These are phyloP conservation scores for Oryzias dopingdopingensis DNA, from an alignment of 2,797 vertebrate genomes.

Conservation along the genomic window DNA sequence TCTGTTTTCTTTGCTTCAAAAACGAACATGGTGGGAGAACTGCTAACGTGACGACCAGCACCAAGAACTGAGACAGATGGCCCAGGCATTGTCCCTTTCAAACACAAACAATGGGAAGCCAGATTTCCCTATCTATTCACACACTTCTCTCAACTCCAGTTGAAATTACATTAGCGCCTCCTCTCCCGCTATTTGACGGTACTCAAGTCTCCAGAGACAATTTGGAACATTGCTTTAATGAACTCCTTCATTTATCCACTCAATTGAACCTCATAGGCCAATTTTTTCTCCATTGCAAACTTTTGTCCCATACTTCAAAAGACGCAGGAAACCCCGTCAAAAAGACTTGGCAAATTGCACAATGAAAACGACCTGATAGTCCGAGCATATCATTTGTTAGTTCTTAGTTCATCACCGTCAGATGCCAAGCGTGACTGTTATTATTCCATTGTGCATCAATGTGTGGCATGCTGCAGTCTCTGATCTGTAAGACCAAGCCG, in stretches of 20 bases:
- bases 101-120: slow-evolving; percentile 45
- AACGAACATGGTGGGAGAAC: slow-evolving; percentile 42
- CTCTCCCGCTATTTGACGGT: slow-evolving; percentile 8
- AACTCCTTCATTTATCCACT: slow-evolving; percentile 58
- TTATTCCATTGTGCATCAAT: slow-evolving; percentile 44
- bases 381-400: slow-evolving; percentile 39
- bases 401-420: slow-evolving; percentile 32
- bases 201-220: slow-evolving; percentile 31
- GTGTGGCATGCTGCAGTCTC: slow-evolving; percentile 47
- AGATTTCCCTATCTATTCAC: slow-evolving; percentile 55
- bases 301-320: slow-evolving; percentile 48
- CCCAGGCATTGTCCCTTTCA: slow-evolving; percentile 20
- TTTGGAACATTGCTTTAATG: slow-evolving; percentile 43
- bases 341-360: slow-evolving; percentile 34
- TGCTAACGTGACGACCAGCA: slow-evolving; percentile 58
- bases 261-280: slow-evolving; percentile 22
- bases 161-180: slow-evolving; percentile 28
- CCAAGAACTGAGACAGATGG: slow-evolving; percentile 37
- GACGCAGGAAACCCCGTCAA: slow-evolving; percentile 34
- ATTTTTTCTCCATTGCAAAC: slow-evolving; percentile 25
- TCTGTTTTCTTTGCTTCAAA: slow-evolving; percentile 26
- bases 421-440: slow-evolving; percentile 41
- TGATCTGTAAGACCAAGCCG: slow-evolving; percentile 40
- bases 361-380: slow-evolving; percentile 68
- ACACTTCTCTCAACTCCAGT: slow-evolving; percentile 32